phyloP scores from a whole-genome alignment of 2,797 vertebrate species.

The Pyrocephalus nanus region DNA sequence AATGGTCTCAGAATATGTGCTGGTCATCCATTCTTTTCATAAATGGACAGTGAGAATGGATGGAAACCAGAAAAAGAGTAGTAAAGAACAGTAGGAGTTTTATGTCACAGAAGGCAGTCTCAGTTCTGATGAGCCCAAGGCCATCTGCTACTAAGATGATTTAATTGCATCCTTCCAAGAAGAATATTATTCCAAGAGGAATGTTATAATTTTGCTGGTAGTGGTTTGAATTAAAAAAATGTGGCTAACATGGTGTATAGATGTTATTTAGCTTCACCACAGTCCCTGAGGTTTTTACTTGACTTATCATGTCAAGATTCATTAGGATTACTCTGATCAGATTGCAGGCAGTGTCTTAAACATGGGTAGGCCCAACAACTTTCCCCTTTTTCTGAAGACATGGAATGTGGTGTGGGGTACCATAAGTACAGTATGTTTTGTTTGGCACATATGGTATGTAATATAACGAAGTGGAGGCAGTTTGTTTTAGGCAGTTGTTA shows the following conservation, averaged over 20 bases:
- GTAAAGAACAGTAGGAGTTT: background rate
- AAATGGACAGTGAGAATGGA: background rate
- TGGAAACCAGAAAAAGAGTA: background rate
- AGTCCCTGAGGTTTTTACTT: background rate
- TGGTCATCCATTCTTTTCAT: background rate
- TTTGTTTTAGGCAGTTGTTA: background rate
- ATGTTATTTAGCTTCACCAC: background rate
- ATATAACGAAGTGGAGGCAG: background rate
- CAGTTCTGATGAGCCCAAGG: background rate
- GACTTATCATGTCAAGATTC: background rate
- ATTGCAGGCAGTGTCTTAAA: background rate
- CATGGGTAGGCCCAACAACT: background rate
- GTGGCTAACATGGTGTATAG: fast-evolving
- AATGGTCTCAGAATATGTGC: background rate
- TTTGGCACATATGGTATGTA: background rate
- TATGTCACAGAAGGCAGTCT: background rate
- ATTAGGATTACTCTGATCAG: background rate
- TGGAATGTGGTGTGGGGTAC: background rate
- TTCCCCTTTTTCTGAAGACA: background rate
- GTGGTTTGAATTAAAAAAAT: background rate
- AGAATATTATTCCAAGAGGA: background rate
- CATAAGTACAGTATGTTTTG: background rate
- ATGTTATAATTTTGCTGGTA: background rate
- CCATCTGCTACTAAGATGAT: background rate
- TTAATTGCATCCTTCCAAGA: background rate